phyloP scores from a whole-genome alignment of 1,140 invertebrate species.

The Drosophila paulistorum region DNA sequence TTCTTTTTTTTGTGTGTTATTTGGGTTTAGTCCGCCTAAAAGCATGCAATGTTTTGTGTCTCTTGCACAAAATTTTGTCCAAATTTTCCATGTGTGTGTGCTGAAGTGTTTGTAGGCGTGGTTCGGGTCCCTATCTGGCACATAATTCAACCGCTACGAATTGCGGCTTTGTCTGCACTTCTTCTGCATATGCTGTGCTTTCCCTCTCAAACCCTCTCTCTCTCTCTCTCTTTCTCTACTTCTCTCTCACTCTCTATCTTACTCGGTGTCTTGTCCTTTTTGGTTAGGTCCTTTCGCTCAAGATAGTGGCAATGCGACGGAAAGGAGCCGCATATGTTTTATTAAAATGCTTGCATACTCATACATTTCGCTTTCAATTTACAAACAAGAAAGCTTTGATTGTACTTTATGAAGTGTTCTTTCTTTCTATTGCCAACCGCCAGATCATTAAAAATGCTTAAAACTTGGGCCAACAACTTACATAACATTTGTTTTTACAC shows the following conservation, averaged over 20 bases:
- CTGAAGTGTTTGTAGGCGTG: slow-evolving; percentile 47
- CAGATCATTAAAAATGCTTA: slow-evolving; percentile 60
- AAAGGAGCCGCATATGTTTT: slow-evolving; percentile 73
- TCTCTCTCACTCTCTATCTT: neutral
- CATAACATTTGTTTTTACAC: slow-evolving; percentile 8
- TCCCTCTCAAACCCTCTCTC: slow-evolving; percentile 3
- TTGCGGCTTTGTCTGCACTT: slow-evolving; percentile 76
- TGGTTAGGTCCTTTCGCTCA: slow-evolving; percentile 21
- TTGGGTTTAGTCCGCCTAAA: slow-evolving; percentile 55
- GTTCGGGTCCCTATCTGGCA: slow-evolving; percentile 30
- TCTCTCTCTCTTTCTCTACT: neutral
- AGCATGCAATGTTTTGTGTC: slow-evolving; percentile 71
- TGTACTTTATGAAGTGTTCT: slow-evolving; percentile 41
- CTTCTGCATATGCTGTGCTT: slow-evolving; percentile 44
- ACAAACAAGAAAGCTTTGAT: slow-evolving; percentile 54
- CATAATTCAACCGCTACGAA: slow-evolving; percentile 67
- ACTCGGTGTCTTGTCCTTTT: slow-evolving; percentile 7
- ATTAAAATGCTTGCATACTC: slow-evolving; percentile 63
- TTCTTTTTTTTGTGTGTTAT: slow-evolving; percentile 36
- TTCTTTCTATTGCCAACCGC: slow-evolving; percentile 24
- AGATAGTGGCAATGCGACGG: slow-evolving; percentile 75
- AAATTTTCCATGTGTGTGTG: slow-evolving; percentile 59
- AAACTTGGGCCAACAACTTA: slow-evolving; percentile 23
- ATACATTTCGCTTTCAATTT: slow-evolving; percentile 77
- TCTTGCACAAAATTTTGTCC: slow-evolving; percentile 64